Evolutionary conservation across 2,888 invertebrate genomes (phyloP).

Genomic region (Cryptocheilus praepositus): DNA sequence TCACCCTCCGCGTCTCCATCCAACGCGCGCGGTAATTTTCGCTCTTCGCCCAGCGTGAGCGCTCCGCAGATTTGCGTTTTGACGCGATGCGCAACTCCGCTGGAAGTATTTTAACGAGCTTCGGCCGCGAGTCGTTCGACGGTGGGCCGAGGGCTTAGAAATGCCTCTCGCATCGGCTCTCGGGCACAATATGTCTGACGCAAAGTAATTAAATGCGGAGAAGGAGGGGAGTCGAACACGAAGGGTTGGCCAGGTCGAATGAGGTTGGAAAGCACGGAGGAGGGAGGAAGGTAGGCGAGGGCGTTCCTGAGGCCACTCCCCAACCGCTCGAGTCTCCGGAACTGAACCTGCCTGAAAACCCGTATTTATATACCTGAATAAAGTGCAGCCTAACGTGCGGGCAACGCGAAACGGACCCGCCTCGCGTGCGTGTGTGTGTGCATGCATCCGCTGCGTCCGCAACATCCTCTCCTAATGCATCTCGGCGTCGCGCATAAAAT

Average conservation of each 20-base stretch:
- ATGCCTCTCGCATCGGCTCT: too few species aligned
- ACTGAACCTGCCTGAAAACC: constrained; percentile 49
- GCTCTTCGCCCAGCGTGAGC: too few species aligned
- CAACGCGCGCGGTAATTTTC: too few species aligned
- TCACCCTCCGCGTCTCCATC: background rate
- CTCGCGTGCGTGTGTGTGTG: background rate
- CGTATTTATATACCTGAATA: constrained; percentile 42
- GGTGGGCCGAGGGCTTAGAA: constrained; percentile 27
- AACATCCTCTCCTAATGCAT: too few species aligned
- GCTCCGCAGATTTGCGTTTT: too few species aligned
- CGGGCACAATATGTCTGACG: constrained; percentile 47
- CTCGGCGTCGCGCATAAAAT: too few species aligned
- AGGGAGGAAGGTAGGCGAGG: constrained; percentile 61
- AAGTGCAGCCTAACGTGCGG: constrained; percentile 33
- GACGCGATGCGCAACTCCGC: background rate
- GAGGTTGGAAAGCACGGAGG: constrained; percentile 39
- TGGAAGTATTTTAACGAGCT: constrained; percentile 49
- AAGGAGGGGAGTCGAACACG: constrained; percentile 37
- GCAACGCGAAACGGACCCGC: background rate
- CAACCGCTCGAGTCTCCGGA: constrained; percentile 49
- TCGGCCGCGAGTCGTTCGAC: constrained; percentile 46
- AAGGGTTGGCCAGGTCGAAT: constrained; percentile 42
- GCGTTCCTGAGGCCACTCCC: constrained; percentile 72
- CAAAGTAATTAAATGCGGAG: constrained; percentile 68
- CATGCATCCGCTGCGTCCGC: too few species aligned